phyloP scores from a whole-genome alignment of 2,888 invertebrate species.

The Drosophila picticornis region DNA sequence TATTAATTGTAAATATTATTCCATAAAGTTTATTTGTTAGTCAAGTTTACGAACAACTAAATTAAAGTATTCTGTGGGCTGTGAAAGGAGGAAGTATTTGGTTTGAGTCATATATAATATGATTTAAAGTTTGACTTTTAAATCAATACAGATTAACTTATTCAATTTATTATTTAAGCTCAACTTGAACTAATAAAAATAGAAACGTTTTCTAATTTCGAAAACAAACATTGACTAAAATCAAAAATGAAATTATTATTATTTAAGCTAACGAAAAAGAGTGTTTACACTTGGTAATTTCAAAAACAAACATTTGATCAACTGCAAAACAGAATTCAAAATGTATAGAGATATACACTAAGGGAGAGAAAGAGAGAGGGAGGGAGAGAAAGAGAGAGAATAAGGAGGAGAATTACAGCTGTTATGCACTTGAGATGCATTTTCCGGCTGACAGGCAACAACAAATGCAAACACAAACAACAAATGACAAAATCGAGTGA shows the following conservation, averaged over 20 bases:
- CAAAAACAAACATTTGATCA: slow-evolving; percentile 7
- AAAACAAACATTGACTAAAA: slow-evolving; percentile 6
- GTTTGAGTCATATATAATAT: not conserved
- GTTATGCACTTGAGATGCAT: slow-evolving; percentile 58
- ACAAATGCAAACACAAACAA: slow-evolving; percentile 9
- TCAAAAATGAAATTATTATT: not conserved
- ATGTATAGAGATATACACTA: not conserved
- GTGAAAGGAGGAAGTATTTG: not conserved
- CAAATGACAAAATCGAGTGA: slow-evolving; percentile 32
- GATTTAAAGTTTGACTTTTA: not conserved
- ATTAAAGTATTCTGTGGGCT: too few relatives aligned
- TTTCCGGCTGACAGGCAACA: slow-evolving; percentile 32
- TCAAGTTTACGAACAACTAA: not conserved
- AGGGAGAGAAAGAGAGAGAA: slow-evolving; percentile 14
- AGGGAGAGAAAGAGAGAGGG: slow-evolving; percentile 8
- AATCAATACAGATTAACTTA: not conserved
- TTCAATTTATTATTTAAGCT: not conserved
- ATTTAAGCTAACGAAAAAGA: not conserved
- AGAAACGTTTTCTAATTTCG: not conserved
- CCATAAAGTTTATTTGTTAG: not conserved
- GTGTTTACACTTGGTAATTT: not conserved
- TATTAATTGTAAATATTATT: not conserved
- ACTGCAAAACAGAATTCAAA: slow-evolving; percentile 1
- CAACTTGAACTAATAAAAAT: not conserved
- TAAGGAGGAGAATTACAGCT: slow-evolving; percentile 20